Evolutionary conservation across 2,888 invertebrate species (phyloP), one percentile per base, ranked within the genome.

Genomic region (Baronia brevicornis): DNA sequence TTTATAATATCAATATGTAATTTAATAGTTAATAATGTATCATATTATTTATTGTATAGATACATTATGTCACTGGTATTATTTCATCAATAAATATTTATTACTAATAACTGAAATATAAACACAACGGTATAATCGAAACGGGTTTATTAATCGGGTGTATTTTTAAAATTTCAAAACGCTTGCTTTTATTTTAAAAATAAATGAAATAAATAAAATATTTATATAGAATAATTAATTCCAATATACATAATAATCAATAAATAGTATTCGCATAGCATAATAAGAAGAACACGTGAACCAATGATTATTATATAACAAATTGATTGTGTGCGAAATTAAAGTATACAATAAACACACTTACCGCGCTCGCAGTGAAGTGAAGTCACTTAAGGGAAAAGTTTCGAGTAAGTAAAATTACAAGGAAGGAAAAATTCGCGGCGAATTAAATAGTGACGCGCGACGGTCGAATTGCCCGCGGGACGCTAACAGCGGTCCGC

Each of bases 291-390:
- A 43, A 54, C 50, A 50, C 39, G 41, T 29, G 27, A 24, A 31
- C 33, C 48, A 43, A 41, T 51, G 46, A 54, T 48, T 55, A 58
- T 70, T 66, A 68, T 64, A 64, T 67, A 70, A 71, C 56, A 39
- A 51, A 52, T 49, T 48, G 42, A 53, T 43, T 22, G 37, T 55
- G 51, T 47, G 38, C 43, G 45, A 54, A 47, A 53, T 38, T 43
- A 52, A 63, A 54, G 43, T 36, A 54, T 43, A 43, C 46, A 60
- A 64, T 66, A 61, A 50, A 64, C 61, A 54, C 38, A 48, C 78
- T 78, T 69, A 78, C 78, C 77, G 59, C 56, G 51, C 65, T 48
- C 45, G 58, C 38, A 37, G 60, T 39, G 55, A 56, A 52, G 48
- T 27, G 54, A 36, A 33, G 46, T 43, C 45, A 47, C 45, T 41